Base-by-base conservation (phyloP, 2,113 vertebrate species). In the Podilymbus podiceps region DNA sequence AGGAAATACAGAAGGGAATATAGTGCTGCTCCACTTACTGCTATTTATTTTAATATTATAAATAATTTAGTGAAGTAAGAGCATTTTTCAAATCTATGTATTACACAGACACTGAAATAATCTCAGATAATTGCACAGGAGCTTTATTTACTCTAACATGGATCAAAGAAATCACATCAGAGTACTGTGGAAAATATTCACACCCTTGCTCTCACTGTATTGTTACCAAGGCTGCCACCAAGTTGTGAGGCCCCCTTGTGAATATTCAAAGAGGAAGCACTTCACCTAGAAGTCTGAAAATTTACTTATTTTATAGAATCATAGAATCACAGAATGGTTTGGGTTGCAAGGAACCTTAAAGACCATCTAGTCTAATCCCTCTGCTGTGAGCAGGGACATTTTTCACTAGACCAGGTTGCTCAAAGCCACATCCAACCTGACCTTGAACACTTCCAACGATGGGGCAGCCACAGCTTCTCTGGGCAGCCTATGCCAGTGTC, bases 51-150 rank as follows among this genome's bases (percentile, higher is more conserved):
- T 53, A 82, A 56, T 73, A 62, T 66, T 82, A 79, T 74, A 85
- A 95, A 95, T 93, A 88, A 95, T 89, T 87, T 33, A 96, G 47
- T 31, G 35, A 81, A 81, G 35, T 69, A 63, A 60, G 58, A 91
- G 44, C 13, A 3, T 85, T 96, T 93, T 89, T 91, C 66, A 89
- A 76, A 89, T 87, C 59, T 93, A 1, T 77, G 58, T 89, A 91
- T 93, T 93, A 91, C 49, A 69, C 19, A 69, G 77, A 75, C 74
- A 79, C 53, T 64, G 77, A 85, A 91, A 35, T 79, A 89, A 93
- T 92, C 77, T 89, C 53, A 79, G 89, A 47, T 95, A 95, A 94
- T 95, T 93, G 84, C 77, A 82, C 35, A 56, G 77, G 27, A 85
- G 66, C 88, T 91, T 91, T 89, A 85, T 93, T 88, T 92, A 81